A percentile compares a stretch with the other conserved stretches of the same genome.
Conservation (phyloP, 2,113 vertebrate genomes). For the Echinops telfairi region DNA sequence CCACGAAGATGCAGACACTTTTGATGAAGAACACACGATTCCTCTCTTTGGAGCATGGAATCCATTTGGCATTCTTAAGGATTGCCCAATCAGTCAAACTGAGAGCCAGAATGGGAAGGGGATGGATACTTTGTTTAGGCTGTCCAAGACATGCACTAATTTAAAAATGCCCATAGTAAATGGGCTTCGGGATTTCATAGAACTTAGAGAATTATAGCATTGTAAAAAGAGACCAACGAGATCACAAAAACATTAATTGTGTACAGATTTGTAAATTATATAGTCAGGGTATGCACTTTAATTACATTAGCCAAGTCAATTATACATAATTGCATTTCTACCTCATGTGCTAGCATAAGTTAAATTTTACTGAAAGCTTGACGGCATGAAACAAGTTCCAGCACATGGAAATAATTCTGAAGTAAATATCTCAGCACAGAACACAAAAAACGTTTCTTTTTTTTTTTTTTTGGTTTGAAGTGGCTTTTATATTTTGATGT, state of each 20-base stretch:
- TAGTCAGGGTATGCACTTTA: constrained; percentile 50
- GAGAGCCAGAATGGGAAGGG: constrained; percentile 22
- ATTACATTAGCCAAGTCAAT: constrained; percentile 64
- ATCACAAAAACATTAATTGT: constrained; percentile 74
- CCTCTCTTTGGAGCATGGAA: constrained; percentile 48
- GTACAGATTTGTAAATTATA: constrained; percentile 76
- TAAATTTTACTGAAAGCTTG: constrained; percentile 64
- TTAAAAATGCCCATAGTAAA: constrained; percentile 58
- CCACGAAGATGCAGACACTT: background rate
- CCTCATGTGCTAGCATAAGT: constrained; percentile 58
- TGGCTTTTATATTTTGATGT: constrained; percentile 32
- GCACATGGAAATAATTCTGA: constrained; percentile 66
- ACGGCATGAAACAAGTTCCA: constrained; percentile 49
- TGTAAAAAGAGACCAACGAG: constrained; percentile 76
- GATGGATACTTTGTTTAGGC: constrained; percentile 30
- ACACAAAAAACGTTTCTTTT: background rate
- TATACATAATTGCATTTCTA: constrained; percentile 73
- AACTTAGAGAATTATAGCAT: constrained; percentile 53
- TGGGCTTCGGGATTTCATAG: constrained; percentile 46
- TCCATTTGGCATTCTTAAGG: constrained; percentile 16
- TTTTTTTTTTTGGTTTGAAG: background rate
- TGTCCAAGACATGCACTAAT: background rate
- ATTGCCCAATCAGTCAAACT: constrained; percentile 1
- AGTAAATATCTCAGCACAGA: constrained; percentile 46
- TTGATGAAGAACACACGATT: constrained; percentile 28